These are phyloP conservation scores for Lycocerus yunnanus DNA, from an alignment of 2,888 invertebrate species.

Conservation along the genomic window DNA sequence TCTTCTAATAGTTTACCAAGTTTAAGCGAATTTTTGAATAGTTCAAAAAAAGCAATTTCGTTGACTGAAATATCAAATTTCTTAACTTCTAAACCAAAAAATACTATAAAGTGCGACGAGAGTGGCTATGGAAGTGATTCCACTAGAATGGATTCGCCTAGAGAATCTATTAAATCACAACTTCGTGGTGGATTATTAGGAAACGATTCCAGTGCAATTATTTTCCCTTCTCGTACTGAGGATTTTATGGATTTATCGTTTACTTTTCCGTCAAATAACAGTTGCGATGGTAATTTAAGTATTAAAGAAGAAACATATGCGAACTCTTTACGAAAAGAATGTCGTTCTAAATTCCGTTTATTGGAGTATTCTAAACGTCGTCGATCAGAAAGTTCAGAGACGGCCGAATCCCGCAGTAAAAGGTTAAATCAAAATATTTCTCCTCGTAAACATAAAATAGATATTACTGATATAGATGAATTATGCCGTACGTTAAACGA, in stretches of 20 bases:
- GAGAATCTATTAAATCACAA: constrained; percentile 51
- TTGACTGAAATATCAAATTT: constrained; percentile 45
- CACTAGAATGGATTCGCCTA: constrained; percentile 61
- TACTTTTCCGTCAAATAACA: neutral
- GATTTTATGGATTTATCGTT: neutral
- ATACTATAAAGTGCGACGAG: constrained; percentile 56
- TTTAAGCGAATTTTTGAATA: constrained; percentile 46
- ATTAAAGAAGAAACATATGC: neutral
- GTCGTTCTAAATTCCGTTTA: constrained; percentile 6
- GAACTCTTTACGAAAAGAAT: constrained; percentile 7
- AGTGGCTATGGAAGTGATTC: constrained; percentile 67
- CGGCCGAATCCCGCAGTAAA: neutral
- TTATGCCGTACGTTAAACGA: constrained; percentile 41
- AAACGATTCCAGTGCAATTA: constrained; percentile 14
- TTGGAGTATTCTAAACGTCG: constrained; percentile 1
- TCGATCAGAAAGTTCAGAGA: constrained; percentile 10
- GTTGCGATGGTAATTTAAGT: neutral
- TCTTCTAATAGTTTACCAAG: constrained; percentile 50
- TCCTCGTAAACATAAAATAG: neutral
- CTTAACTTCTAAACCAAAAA: constrained; percentile 33
- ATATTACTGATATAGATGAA: constrained; percentile 32
- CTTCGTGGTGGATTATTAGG: constrained; percentile 25
- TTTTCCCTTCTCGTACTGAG: neutral
- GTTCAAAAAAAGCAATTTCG: constrained; percentile 42
- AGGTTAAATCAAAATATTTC: neutral